phyloP scores from a whole-genome alignment of 2,888 invertebrate species.

The Bombylius discolor region DNA sequence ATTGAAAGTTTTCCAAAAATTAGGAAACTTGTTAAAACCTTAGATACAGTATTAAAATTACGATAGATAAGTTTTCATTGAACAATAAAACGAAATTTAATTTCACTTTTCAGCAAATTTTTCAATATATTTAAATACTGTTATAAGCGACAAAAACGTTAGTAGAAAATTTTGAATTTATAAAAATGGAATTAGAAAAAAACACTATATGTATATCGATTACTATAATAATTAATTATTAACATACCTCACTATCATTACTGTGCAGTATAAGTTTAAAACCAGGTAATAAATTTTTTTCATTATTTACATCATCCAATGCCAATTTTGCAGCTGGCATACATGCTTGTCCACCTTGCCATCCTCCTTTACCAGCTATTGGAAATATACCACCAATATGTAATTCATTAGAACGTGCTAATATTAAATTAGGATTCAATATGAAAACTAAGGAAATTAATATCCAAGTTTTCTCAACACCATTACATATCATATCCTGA shows the following conservation, averaged over 20 bases:
- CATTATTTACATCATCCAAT: conserved; percentile 86
- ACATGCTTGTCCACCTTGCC: conserved; percentile 98
- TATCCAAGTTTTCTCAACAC: conserved; percentile 37
- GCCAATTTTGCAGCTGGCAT: conserved; percentile 96
- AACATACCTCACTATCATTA: conserved; percentile 88
- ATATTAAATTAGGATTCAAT: conserved; percentile 28
- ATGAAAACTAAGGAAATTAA: conserved; percentile 33
- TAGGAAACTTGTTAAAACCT: too few species aligned
- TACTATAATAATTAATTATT: too few species aligned
- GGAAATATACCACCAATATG: conserved; percentile 98
- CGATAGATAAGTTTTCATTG: too few species aligned
- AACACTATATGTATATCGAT: too few species aligned
- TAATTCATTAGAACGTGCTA: conserved; percentile 49
- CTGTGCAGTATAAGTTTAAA: conserved; percentile 83
- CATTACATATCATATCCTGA: conserved; percentile 38
- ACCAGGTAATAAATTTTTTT: conserved; percentile 76
- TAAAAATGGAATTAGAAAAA: too few species aligned
- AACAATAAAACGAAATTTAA: too few species aligned
- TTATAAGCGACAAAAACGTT: too few species aligned
- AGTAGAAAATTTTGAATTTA: too few species aligned
- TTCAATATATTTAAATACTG: too few species aligned
- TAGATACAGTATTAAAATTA: too few species aligned
- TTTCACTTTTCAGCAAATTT: too few species aligned
- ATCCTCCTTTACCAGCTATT: conserved; percentile 89
- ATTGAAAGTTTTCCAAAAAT: too few species aligned